A percentile compares a stretch with the other conserved stretches of the same genome.
These are phyloP conservation scores for Labeo catla DNA, from an alignment of 2,113 vertebrate species.

Conservation along the genomic window DNA sequence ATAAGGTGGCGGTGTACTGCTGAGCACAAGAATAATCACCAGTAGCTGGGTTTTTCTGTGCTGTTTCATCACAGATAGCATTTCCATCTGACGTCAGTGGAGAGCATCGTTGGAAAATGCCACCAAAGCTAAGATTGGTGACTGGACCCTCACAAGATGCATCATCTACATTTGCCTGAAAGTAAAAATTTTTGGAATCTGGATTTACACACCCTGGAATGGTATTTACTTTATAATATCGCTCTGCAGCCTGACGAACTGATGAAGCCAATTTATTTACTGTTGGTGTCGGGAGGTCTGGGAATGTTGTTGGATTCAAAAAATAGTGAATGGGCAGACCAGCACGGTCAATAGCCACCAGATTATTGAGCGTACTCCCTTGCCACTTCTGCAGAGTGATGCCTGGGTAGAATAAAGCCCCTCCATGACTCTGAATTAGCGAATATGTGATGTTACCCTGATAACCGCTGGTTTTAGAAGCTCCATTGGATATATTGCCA, in stretches of 20 bases:
- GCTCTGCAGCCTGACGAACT: conserved; percentile 74
- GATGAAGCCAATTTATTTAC: conserved; percentile 74
- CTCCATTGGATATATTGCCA: conserved; percentile 29
- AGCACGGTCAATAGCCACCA: conserved; percentile 85
- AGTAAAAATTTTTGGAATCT: conserved; percentile 86
- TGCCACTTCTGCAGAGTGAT: conserved; percentile 91
- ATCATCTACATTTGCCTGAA: conserved; percentile 87
- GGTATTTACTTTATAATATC: conserved; percentile 86
- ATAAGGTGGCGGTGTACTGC: conserved; percentile 69
- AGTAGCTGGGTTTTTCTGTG: conserved; percentile 83
- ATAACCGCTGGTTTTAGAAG: conserved; percentile 72
- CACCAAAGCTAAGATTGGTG: conserved; percentile 88
- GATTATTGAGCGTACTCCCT: conserved; percentile 82
- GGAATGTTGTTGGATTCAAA: conserved; percentile 76
- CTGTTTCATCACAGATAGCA: conserved; percentile 73
- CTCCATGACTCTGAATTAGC: conserved; percentile 81
- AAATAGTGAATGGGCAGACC: conserved; percentile 84
- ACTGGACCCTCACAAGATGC: conserved; percentile 78
- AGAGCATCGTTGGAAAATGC: conserved; percentile 81
- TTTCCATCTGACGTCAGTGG: conserved; percentile 59
- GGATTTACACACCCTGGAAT: conserved; percentile 81
- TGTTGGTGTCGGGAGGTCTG: conserved; percentile 80
- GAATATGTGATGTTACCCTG: conserved; percentile 83
- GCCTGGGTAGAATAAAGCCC: conserved; percentile 86
- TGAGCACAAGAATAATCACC: conserved; percentile 78